Percentiles rank a stretch among this genome's conserved stretches.
These are phyloP conservation scores for Parnassius apollo DNA, from an alignment of 2,888 invertebrate genomes.

Conservation along the genomic window DNA sequence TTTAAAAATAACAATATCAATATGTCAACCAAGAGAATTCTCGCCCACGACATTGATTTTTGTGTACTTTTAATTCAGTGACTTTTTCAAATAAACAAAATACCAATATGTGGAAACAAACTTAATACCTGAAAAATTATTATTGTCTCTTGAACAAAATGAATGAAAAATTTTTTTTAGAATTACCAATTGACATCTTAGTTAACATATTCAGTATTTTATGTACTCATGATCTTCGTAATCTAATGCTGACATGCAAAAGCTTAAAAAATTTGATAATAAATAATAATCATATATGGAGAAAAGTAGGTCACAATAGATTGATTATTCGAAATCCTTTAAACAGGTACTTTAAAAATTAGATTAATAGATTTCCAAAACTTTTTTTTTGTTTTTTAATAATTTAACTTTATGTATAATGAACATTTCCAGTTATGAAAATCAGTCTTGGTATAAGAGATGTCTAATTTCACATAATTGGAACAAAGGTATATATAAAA, in stretches of 20 bases:
- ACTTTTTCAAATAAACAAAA: too few relatives aligned
- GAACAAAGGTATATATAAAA: conserved; percentile 58
- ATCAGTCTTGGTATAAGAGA: conserved; percentile 48
- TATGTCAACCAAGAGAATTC: too few relatives aligned
- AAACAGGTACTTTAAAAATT: conserved; percentile 12
- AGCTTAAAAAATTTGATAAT: conserved; percentile 48
- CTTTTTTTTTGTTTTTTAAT: not conserved
- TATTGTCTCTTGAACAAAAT: conserved; percentile 27
- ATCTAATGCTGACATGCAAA: conserved; percentile 63
- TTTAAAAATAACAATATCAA: too few relatives aligned
- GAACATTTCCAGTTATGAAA: conserved; percentile 34
- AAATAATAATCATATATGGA: conserved; percentile 60
- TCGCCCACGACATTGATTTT: too few relatives aligned
- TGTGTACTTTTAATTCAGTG: too few relatives aligned
- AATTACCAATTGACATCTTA: conserved; percentile 60
- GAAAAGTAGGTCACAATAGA: conserved; percentile 37
- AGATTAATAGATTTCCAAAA: not conserved
- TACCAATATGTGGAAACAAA: too few relatives aligned
- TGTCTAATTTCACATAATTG: conserved; percentile 65
- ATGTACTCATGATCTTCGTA: conserved; percentile 48
- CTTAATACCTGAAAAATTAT: too few relatives aligned
- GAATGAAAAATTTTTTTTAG: conserved; percentile 34
- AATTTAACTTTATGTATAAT: conserved; percentile 13
- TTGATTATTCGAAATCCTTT: conserved; percentile 41
- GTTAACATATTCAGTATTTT: conserved; percentile 53